Evolutionary conservation across 2,888 invertebrate species (phyloP).

Genomic region (Lepidonotus clava): DNA sequence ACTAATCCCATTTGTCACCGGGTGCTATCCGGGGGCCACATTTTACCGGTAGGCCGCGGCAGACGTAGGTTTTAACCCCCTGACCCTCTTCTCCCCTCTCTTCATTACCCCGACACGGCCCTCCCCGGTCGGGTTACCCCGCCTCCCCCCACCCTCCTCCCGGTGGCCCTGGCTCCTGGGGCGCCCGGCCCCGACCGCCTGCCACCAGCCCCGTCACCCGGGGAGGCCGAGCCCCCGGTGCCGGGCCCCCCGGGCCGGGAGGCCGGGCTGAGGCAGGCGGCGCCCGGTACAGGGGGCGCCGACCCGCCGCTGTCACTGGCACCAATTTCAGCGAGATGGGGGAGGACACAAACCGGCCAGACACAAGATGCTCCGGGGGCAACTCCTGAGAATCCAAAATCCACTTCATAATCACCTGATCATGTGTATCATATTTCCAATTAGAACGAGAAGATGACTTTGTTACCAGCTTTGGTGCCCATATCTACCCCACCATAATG

Average conservation of each 20-base stretch:
- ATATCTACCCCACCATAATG: too few species aligned
- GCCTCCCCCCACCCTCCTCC: neutral
- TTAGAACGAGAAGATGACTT: too few species aligned
- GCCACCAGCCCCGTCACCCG: slow-evolving; percentile 19
- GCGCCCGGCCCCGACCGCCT: neutral
- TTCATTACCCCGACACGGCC: slow-evolving; percentile 49
- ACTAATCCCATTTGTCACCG: neutral
- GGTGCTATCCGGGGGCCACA: neutral
- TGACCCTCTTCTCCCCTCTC: slow-evolving; percentile 40
- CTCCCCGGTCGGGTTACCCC: slow-evolving; percentile 44
- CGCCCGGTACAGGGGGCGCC: slow-evolving; percentile 12
- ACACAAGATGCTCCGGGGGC: neutral
- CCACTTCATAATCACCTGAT: too few species aligned
- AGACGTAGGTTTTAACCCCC: slow-evolving; percentile 34
- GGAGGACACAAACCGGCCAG: neutral
- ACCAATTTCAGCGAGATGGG: neutral
- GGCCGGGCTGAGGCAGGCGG: neutral
- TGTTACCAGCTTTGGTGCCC: too few species aligned
- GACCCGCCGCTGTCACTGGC: neutral
- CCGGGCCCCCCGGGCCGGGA: neutral
- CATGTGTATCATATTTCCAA: too few species aligned
- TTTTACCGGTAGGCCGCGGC: neutral
- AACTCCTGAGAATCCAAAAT: too few species aligned
- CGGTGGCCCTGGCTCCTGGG: slow-evolving; percentile 8
- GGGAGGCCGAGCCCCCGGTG: neutral